phyloP scores from a whole-genome alignment of 2,113 vertebrate genomes.

The Pygoscelis antarcticus region DNA sequence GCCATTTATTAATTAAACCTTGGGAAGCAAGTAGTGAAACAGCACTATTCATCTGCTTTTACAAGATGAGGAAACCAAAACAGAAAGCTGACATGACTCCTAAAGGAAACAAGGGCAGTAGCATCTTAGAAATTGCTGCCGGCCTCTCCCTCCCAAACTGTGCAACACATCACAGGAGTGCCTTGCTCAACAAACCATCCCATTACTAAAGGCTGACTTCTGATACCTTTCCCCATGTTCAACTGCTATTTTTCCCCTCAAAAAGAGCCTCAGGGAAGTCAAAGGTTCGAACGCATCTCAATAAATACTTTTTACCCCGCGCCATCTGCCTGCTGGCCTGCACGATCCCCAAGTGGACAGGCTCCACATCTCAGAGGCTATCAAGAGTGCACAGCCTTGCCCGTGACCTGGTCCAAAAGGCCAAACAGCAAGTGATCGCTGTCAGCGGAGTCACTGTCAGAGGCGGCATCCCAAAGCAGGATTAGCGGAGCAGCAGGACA shows the following conservation, averaged over 20 bases:
- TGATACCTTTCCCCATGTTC: not conserved
- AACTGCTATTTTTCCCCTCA: not conserved
- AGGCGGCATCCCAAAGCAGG: not conserved
- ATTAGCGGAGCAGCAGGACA: not conserved
- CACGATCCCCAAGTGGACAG: too few species aligned
- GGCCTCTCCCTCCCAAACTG: not conserved
- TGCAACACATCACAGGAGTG: not conserved
- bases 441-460: not conserved
- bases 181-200: not conserved
- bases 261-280: not conserved
- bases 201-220: not conserved
- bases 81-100: not conserved
- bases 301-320: not conserved
- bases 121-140: not conserved
- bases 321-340: not conserved
- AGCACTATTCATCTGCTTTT: not conserved
- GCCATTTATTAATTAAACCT: not conserved
- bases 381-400: not conserved
- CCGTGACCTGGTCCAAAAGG: not conserved
- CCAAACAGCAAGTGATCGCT: accelerated
- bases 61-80: not conserved
- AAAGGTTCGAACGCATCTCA: not conserved
- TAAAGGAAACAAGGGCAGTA: not conserved
- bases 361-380: not conserved
- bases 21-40: not conserved